Conservation (phyloP, 2,113 vertebrate species). For the Toxotes chatareus region DNA sequence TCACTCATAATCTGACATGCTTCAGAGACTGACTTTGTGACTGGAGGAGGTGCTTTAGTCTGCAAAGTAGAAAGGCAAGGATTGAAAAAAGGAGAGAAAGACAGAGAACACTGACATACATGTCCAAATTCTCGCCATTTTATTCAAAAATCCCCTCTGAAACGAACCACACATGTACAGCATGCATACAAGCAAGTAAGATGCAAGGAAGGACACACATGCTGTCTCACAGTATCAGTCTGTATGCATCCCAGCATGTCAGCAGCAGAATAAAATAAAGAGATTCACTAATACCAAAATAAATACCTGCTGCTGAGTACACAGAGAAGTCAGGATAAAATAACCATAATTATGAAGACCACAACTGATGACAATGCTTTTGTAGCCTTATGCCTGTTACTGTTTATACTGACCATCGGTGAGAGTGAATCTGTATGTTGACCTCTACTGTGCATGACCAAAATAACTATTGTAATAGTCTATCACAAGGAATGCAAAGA, state of each 20-base stretch:
- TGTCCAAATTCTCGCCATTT: background rate
- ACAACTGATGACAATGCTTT: background rate
- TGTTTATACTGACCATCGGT: background rate
- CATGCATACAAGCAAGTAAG: constrained; percentile 56
- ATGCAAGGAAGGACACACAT: constrained; percentile 19
- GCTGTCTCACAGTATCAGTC: background rate
- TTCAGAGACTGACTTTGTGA: constrained; percentile 77
- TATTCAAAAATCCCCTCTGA: constrained; percentile 54
- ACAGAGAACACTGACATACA: constrained; percentile 17
- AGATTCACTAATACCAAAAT: background rate
- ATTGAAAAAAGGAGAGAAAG: constrained; percentile 42
- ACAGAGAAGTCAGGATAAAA: background rate
- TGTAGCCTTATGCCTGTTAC: background rate
- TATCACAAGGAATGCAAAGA: background rate
- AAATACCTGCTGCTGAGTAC: background rate
- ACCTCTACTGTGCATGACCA: constrained; percentile 12
- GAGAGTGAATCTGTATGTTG: background rate
- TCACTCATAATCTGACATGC: constrained; percentile 43
- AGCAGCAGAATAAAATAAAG: background rate
- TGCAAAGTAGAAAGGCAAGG: constrained; percentile 63
- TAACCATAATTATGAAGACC: background rate
- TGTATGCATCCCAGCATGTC: background rate
- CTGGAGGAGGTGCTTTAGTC: constrained; percentile 52
- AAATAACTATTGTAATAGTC: background rate
- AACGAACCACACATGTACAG: constrained; percentile 45